Conservation (phyloP, 2,113 vertebrate species). For the Nicator chloris region DNA sequence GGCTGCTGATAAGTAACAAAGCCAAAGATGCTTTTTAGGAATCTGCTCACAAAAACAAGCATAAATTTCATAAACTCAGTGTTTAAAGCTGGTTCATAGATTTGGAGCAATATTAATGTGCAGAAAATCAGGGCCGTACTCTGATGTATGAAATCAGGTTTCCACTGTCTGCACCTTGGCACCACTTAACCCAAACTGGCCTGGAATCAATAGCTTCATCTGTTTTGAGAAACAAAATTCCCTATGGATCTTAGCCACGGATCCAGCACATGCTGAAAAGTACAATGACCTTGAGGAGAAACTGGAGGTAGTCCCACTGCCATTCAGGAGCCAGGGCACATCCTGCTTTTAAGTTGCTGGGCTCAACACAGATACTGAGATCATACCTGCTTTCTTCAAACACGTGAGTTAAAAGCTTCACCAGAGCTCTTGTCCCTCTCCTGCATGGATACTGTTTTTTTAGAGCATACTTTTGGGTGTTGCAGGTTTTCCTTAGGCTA, state of each 20-base stretch:
- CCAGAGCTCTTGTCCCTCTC: background rate
- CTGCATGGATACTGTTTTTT: background rate
- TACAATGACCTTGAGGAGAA: background rate
- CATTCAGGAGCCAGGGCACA: background rate
- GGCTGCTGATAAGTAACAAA: background rate
- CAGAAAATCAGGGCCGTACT: background rate
- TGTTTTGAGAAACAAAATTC: background rate
- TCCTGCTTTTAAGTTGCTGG: background rate
- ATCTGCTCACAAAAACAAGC: background rate
- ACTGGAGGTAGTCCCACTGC: background rate
- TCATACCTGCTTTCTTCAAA: background rate
- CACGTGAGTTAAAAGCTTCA: background rate
- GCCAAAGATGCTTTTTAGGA: background rate
- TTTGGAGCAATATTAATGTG: background rate
- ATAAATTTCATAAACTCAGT: background rate
- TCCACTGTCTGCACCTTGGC: background rate
- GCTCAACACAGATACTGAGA: background rate
- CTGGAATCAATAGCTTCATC: background rate
- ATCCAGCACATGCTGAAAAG: background rate
- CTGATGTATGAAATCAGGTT: background rate
- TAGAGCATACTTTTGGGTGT: fast-evolving
- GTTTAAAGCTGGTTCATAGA: background rate
- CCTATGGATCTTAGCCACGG: background rate
- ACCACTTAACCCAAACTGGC: background rate
- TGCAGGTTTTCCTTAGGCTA: background rate